Percentiles rank a stretch among this genome's conserved stretches.
These are phyloP conservation scores for Dissostichus mawsoni DNA, from an alignment of 2,113 vertebrate genomes.

Conservation along the genomic window DNA sequence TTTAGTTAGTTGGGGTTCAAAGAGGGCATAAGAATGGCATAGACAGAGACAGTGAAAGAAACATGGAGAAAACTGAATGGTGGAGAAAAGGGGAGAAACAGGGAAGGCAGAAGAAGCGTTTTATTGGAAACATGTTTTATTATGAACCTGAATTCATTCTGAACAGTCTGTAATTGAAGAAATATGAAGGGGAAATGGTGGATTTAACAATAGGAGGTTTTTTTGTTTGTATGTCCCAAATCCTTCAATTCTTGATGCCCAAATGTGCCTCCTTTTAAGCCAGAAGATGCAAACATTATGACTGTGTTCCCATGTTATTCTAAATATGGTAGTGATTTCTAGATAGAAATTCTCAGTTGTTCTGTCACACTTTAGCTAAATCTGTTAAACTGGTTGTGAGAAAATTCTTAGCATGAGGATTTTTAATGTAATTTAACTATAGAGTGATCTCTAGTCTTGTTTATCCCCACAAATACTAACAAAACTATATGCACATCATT, in stretches of 20 bases:
- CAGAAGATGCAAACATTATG: conserved; percentile 20
- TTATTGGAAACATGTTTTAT: conserved; percentile 82
- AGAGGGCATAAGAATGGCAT: conserved; percentile 41
- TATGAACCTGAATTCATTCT: conserved; percentile 70
- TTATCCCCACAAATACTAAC: background rate
- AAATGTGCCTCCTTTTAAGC: conserved; percentile 5
- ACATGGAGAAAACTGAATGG: background rate
- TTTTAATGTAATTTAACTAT: background rate
- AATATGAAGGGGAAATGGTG: conserved; percentile 78
- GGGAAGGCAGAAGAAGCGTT: conserved; percentile 51
- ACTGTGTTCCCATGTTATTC: background rate
- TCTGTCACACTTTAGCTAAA: background rate
- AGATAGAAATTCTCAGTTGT: background rate
- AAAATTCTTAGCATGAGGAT: background rate
- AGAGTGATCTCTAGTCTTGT: background rate
- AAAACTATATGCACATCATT: background rate
- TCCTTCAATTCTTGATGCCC: conserved; percentile 7
- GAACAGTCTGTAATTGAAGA: conserved; percentile 81
- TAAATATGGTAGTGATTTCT: background rate
- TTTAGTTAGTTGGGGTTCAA: conserved; percentile 50
- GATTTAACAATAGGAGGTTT: conserved; percentile 71
- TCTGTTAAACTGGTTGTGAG: background rate
- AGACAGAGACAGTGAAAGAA: conserved; percentile 45
- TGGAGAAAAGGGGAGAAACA: background rate
- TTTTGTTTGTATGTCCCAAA: conserved; percentile 67